Base-by-base conservation (phyloP, 35 echinoderm and acorn worm genomes). In the Strongylocentrotus purpuratus region DNA sequence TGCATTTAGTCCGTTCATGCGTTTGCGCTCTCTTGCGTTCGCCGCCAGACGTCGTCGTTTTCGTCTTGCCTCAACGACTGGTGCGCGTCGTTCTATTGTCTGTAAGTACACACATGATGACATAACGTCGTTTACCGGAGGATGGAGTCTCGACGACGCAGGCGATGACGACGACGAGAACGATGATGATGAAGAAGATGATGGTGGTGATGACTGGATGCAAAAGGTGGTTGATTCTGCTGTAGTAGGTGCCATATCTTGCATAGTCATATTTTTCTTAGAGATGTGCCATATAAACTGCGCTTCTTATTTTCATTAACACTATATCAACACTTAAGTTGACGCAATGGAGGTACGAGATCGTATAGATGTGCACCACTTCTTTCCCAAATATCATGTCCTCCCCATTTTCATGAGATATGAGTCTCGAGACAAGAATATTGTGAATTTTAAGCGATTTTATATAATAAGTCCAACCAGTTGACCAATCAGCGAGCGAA, bases 21-120 rank as follows among this genome's bases (percentile, higher is more conserved):
- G 96, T 8, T 92, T 47, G 41, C 96, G 90, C 47, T 97, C 96
- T n/a, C 96, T 78, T 2, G 95, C 96, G 87, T 97, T 97, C 2
- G 96, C 96, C 3, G 96, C 96, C 47, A 97, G 86, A 28, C 96
- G 88, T 28, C 96, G 96, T 50, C 91, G 45, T 58, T 93, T 93
- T 50, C 91, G 91, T 93, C 48, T 93, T 14, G 33, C 46, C 46
- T 93, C 91, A 45, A 58, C 48, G 6, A 58, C 91, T 14, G 91
- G 91, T 45, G 32, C 33, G 87, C 87, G 45, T 17, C 87, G 87
- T 46, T 78, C 65, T 78, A 78, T 78, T 28, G 22, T 78, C 4
- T 78, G 15, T n/a, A 78, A 78, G 65, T 78, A 78, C 65, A 78
- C 22, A 28, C 65, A n/a, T 7, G 65, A 28, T 22, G 65, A 78